Evolutionary conservation across 2,113 vertebrate species (phyloP).

Genomic region (Psophia crepitans): DNA sequence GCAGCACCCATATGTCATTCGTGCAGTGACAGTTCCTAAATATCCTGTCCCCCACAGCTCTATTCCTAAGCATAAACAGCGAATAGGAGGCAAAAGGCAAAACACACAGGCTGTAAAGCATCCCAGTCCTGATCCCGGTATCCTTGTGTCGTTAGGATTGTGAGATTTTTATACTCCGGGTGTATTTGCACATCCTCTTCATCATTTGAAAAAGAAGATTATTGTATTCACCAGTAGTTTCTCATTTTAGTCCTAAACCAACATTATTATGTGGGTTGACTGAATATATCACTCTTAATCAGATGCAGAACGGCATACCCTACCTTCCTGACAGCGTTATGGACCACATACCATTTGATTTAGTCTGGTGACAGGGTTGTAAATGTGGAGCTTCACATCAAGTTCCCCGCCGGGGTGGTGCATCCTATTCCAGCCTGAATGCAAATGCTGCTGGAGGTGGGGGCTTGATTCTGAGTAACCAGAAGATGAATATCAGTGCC

Average conservation of each 20-base stretch:
- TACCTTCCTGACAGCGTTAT: constrained; percentile 59
- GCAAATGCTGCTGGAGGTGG: background rate
- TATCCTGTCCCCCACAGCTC: constrained; percentile 42
- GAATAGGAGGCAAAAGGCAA: constrained; percentile 46
- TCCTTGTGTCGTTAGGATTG: background rate
- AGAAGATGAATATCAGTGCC: background rate
- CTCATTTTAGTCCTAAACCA: constrained; percentile 25
- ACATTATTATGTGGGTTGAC: constrained; percentile 28
- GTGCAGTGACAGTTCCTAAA: constrained; percentile 46
- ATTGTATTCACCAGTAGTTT: background rate
- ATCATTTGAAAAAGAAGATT: background rate
- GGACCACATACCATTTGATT: constrained; percentile 26
- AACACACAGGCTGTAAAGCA: background rate
- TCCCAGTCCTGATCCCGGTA: background rate
- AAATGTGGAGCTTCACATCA: constrained; percentile 18
- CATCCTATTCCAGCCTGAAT: constrained; percentile 10
- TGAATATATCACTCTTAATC: constrained; percentile 55
- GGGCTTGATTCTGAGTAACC: background rate
- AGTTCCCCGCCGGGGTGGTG: background rate
- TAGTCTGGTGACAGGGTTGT: constrained; percentile 41
- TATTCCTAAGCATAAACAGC: background rate
- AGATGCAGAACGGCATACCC: constrained; percentile 25
- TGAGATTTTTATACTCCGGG: background rate
- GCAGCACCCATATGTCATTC: constrained; percentile 47
- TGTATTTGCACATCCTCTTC: background rate